These are phyloP conservation scores for Notothenia coriiceps DNA, from an alignment of 2,113 vertebrate genomes.

Conservation along the genomic window DNA sequence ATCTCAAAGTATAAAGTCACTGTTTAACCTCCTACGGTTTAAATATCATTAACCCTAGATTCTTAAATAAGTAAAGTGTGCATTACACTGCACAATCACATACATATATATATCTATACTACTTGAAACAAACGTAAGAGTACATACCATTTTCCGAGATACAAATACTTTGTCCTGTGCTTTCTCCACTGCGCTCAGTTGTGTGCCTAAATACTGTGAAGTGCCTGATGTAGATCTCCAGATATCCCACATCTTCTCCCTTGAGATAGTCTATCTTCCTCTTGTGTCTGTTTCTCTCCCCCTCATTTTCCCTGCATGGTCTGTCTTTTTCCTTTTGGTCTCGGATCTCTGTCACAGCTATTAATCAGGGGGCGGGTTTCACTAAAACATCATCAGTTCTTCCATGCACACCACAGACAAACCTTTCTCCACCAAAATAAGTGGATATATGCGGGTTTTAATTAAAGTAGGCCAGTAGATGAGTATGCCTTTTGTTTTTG, in stretches of 20 bases:
- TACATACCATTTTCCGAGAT: conserved; percentile 63
- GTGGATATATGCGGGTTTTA: too few relatives aligned
- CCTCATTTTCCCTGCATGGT: conserved; percentile 6
- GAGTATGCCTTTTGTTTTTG: too few relatives aligned
- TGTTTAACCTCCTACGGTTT: too few relatives aligned
- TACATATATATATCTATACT: neutral
- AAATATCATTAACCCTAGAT: neutral
- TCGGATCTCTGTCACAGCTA: conserved; percentile 18
- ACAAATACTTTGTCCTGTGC: conserved; percentile 30
- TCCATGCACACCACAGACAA: neutral
- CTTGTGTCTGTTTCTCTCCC: neutral
- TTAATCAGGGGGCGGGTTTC: conserved; percentile 48
- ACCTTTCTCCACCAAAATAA: neutral
- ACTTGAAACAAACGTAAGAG: neutral
- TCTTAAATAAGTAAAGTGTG: neutral
- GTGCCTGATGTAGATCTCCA: conserved; percentile 48
- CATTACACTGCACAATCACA: neutral
- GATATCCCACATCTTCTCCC: conserved; percentile 61
- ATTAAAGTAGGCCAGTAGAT: too few relatives aligned
- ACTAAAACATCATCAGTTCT: conserved; percentile 26
- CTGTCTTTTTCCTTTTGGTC: conserved; percentile 6
- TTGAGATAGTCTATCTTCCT: neutral
- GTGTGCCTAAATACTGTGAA: conserved; percentile 38
- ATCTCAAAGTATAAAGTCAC: neutral
- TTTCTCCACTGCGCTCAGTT: conserved; percentile 39